A percentile compares a stretch with the other conserved stretches of the same genome.
Conservation (phyloP, 2,888 invertebrate species). For the Hedya salicella region DNA sequence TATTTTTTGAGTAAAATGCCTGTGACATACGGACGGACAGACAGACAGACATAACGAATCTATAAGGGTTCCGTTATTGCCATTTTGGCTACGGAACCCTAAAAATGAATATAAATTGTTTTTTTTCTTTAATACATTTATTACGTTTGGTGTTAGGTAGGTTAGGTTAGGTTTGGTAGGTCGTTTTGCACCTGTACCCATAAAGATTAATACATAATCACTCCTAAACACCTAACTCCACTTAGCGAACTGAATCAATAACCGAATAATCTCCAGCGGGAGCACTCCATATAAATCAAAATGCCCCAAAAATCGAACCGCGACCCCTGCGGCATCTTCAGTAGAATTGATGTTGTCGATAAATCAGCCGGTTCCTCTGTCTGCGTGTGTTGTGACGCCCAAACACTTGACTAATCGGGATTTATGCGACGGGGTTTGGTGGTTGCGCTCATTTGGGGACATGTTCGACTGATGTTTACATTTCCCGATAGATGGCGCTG, state of each 20-base stretch:
- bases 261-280: slow-evolving; percentile 27
- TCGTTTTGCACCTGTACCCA: too few relatives aligned
- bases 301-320: slow-evolving; percentile 41
- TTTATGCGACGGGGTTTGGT: slow-evolving; percentile 35
- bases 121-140: too few relatives aligned
- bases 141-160: too few relatives aligned
- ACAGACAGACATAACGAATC: too few relatives aligned
- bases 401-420: slow-evolving; percentile 44
- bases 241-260: slow-evolving; percentile 34
- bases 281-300: slow-evolving; percentile 40
- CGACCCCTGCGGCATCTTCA: slow-evolving; percentile 39
- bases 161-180: too few relatives aligned
- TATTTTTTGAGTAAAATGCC: too few relatives aligned
- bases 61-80: too few relatives aligned
- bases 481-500: not conserved
- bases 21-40: too few relatives aligned
- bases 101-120: too few relatives aligned
- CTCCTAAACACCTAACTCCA: not conserved
- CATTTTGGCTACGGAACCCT: too few relatives aligned
- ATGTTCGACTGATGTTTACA: not conserved
- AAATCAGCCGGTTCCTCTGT: slow-evolving; percentile 40
- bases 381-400: slow-evolving; percentile 43
- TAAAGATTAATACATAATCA: not conserved
- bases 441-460: slow-evolving; percentile 22
- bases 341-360: slow-evolving; percentile 40